A percentile compares a stretch with the other conserved stretches of the same genome.
phyloP scores from a whole-genome alignment of 2,888 invertebrate species.

The Sminthurides aquaticus region DNA sequence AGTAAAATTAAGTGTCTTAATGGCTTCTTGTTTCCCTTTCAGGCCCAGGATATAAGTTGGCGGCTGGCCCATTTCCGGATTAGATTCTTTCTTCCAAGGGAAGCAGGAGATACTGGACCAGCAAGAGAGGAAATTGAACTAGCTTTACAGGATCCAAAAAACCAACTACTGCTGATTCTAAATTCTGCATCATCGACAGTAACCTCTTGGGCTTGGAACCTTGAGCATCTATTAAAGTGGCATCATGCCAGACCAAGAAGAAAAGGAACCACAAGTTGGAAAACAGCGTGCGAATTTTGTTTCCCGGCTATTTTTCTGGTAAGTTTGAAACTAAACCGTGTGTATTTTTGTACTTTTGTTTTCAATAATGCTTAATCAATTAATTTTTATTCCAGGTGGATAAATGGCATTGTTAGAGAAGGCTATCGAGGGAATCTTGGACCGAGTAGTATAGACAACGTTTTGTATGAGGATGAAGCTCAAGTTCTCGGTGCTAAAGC shows the following conservation, averaged over 20 bases:
- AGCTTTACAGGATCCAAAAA: too few species aligned
- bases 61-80: too few species aligned
- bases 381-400: conserved; percentile 63
- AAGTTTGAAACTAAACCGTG: conserved; percentile 4
- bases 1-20: too few species aligned
- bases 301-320: conserved; percentile 37
- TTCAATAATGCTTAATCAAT: conserved; percentile 3
- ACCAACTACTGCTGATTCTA: too few species aligned
- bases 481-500: conserved; percentile 54
- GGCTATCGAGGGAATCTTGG: conserved; percentile 66
- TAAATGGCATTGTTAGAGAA: conserved; percentile 64
- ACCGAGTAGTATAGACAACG: conserved; percentile 64
- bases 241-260: background rate
- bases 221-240: too few species aligned
- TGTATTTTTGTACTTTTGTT: background rate
- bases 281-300: conserved; percentile 9
- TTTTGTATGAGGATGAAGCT: conserved; percentile 63
- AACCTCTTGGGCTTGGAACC: too few species aligned
- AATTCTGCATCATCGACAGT: too few species aligned
- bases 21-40: too few species aligned
- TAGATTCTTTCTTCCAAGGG: too few species aligned
- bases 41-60: too few species aligned
- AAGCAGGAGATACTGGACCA: too few species aligned
- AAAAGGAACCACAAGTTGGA: background rate
- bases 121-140: too few species aligned